Evolutionary conservation across 2,113 vertebrate genomes (phyloP).

Genomic region (Caranx ignobilis): DNA sequence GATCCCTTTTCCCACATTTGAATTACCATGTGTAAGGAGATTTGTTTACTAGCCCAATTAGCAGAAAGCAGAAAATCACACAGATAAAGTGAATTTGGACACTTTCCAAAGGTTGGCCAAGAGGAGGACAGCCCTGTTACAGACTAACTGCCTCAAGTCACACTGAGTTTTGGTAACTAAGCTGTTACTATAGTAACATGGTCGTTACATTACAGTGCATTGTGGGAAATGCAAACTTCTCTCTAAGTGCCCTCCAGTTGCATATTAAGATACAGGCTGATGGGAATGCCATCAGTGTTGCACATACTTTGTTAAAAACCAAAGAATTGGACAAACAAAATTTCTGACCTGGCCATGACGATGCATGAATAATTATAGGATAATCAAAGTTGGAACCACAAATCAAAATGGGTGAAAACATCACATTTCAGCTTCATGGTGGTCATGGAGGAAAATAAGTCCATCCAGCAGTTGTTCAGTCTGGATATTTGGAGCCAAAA

Average conservation of each 20-base stretch:
- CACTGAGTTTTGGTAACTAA: neutral
- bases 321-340: neutral
- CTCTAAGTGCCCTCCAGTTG: neutral
- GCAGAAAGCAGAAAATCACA: constrained; percentile 51
- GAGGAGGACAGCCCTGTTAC: constrained; percentile 38
- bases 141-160: constrained; percentile 5
- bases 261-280: neutral
- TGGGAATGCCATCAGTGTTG: neutral
- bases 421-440: neutral
- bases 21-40: constrained; percentile 55
- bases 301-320: neutral
- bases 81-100: constrained; percentile 38
- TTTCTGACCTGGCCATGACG: neutral
- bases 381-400: neutral
- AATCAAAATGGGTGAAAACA: constrained; percentile 2
- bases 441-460: constrained; percentile 13
- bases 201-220: neutral
- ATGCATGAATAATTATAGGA: neutral
- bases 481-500: neutral
- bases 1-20: constrained; percentile 53
- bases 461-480: neutral
- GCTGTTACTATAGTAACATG: neutral
- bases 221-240: neutral
- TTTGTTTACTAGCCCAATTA: constrained; percentile 55
- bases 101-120: constrained; percentile 17